Base-by-base conservation (phyloP, 2,888 invertebrate genomes). In the Altica lythri region DNA sequence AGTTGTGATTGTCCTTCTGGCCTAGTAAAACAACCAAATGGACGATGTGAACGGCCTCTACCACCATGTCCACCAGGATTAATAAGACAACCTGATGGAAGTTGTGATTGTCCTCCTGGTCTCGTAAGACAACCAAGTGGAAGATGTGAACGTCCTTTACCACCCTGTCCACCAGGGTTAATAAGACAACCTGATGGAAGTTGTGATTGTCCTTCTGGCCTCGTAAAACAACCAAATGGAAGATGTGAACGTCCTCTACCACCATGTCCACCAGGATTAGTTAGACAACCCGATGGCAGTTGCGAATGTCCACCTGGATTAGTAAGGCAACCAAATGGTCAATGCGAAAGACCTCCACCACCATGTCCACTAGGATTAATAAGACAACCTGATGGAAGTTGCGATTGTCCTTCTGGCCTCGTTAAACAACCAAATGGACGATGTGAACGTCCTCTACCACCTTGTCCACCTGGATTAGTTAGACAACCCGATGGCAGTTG, bases 81-180 rank as follows among this genome's bases (percentile, higher is more conserved):
- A 5, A 29, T 48, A n/a, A 40, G 44, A 40, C 40, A 46, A 35
- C 40, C 55, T 14, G 32, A 52, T 25, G 58, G 56, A 32, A 29
- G 42, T 9, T 57, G 59, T 17, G 44, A 52, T 42, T 57, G 57
- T 32, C 53, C 57, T 0, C 43, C 9, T 10, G 57, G 57, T 40
- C 47, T 47, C 1, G 27, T 51, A n/a, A 18, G 27, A 42, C 29
- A 40, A 27, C 32, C 46, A 8, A 43, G 32, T 27, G 57, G 57
- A 5, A 29, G 30, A 6, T 52, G 54, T 29, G 49, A 40, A 19
- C 22, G 19, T 0, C 25, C 48, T 8, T 10, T 27, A 13, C 54
- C 56, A 40, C 42, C 3, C n/a, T 63, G 63, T 45, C 61, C 61
- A 9, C 44, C 49, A 8, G 60, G 54, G 10, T 55, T 51, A 14